Evolutionary conservation across 23 tunicate genomes (phyloP), one percentile per base, ranked within the genome.

Genomic region (Trididemnum miniatum): DNA sequence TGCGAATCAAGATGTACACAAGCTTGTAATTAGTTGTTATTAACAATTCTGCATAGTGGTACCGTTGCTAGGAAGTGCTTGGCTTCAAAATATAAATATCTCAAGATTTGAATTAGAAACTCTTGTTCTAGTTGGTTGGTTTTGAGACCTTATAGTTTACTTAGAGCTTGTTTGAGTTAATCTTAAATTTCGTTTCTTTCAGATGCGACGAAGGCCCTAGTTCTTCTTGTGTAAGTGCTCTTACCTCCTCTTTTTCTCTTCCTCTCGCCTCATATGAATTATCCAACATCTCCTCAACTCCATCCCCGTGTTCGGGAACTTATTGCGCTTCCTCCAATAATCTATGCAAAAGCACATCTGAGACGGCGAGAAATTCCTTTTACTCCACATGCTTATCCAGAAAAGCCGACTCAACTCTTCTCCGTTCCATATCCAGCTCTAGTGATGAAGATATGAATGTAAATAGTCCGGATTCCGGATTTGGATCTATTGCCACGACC

Each of bases 381-480:
- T 44, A 44, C 54, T 44, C 54, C 54, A 7, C 54, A 9, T n/a
- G n/a, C n/a, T n/a, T n/a, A n/a, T 7, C 54, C 12, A 7, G 12
- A 15, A 44, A 44, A 44, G 15, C 9, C 12, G 54, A 44, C 15
- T 62, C 67, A n/a, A 5, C 29, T 25, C 26, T 62, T 15, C 20
- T 62, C 29, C 67, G 67, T n/a, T 62, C 67, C 29, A 62, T 62
- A 12, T 62, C 67, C 29, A 20, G 12, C 38, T 31, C 75, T n/a
- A 75, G 60, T 39, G 87, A 83, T 50, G 87, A 72, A 22, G 89
- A 85, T 40, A 77, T 85, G 83, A 82, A 82, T 37, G 96, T 81
- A n/a, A 88, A 90, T 79, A 90, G 96, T 72, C 96, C 96, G 0
- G 96, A 90, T 69, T 90, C 96, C 59, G 96, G 96, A 12, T 90